Evolutionary conservation across 1,140 invertebrate species (phyloP).

Genomic region (Drosophila kikkawai): DNA sequence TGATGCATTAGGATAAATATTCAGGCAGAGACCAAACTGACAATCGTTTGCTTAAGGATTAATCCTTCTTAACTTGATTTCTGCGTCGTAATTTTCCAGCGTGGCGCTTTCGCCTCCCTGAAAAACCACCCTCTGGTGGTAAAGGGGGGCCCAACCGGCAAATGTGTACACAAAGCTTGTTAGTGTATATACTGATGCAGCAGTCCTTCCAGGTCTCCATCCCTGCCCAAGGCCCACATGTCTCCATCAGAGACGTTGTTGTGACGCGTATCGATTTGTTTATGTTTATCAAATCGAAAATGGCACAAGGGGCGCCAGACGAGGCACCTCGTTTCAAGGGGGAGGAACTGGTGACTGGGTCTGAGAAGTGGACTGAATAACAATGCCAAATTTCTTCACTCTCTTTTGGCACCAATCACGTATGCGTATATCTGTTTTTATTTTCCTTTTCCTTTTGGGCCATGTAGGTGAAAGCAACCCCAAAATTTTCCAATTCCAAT

Average conservation of each 20-base stretch:
- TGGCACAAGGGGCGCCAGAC: slow-evolving; percentile 49
- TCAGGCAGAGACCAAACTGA: neutral
- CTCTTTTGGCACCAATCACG: slow-evolving; percentile 2
- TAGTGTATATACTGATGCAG: slow-evolving; percentile 43
- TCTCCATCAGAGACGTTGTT: slow-evolving; percentile 50
- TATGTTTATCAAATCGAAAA: slow-evolving; percentile 81
- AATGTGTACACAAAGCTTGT: slow-evolving; percentile 59
- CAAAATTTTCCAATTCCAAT: slow-evolving; percentile 11
- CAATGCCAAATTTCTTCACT: slow-evolving; percentile 38
- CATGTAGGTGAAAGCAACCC: slow-evolving; percentile 7
- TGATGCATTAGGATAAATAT: neutral
- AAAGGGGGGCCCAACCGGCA: slow-evolving; percentile 41
- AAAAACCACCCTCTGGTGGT: slow-evolving; percentile 31
- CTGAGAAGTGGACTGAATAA: slow-evolving; percentile 17
- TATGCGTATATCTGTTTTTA: slow-evolving; percentile 4
- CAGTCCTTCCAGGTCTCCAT: slow-evolving; percentile 44
- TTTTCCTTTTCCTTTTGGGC: slow-evolving; percentile 19
- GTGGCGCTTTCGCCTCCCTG: slow-evolving; percentile 35
- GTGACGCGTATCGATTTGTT: slow-evolving; percentile 82
- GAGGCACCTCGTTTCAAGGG: slow-evolving; percentile 19
- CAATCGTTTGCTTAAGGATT: slow-evolving; percentile 52
- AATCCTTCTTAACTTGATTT: slow-evolving; percentile 45
- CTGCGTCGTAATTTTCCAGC: slow-evolving; percentile 76
- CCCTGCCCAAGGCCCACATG: neutral
- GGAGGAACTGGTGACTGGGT: neutral